Evolutionary conservation across 2,888 invertebrate genomes (phyloP), one percentile per base, ranked within the genome.

Genomic region (Miltochrista miniata): DNA sequence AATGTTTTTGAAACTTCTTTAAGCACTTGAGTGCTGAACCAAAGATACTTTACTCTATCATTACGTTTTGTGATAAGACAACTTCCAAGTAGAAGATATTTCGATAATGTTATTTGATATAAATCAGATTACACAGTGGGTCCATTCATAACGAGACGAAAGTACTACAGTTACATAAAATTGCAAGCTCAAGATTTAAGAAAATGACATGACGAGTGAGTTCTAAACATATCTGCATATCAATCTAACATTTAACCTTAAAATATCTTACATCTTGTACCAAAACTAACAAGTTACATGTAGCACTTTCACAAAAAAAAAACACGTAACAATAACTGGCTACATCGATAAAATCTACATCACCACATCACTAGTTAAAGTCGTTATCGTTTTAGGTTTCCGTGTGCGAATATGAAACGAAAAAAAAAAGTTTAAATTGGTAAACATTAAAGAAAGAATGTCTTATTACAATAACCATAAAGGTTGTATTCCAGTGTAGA

Each of bases 301-400:
- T 54, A 45, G 47, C 45, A 48, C 46, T 46, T 46, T 52, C 44
- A 37, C 39, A 49, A 49, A 38, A 39, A 45, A 34, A 5, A n/a
- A 34, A 31, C 11, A 11, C 10, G 12, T 29, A 7, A 35, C 5
- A 13, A 45, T 10, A 49, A 56, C 61, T 7, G 41, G 51, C 31
- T 31, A 11, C 54, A 45, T 65, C 67, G 66, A 64, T 59, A 64
- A 58, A 45, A 62, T 54, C 48, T 45, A 33, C 37, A 57, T 24
- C 10, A 40, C 54, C 69, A 50, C 83, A 69, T 54, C 79, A 66
- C 80, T 80, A 76, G 49, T 55, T 54, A 45, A 62, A 70, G 68
- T 68, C 72, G 69, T 79, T 81, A 79, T 79, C 76, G 72, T 79
- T 81, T 72, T 70, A 54, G 59, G 72, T 81, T 79, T 84, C 74